These are phyloP conservation scores for Istiophorus platypterus DNA, from an alignment of 2,113 vertebrate genomes.

Conservation along the genomic window DNA sequence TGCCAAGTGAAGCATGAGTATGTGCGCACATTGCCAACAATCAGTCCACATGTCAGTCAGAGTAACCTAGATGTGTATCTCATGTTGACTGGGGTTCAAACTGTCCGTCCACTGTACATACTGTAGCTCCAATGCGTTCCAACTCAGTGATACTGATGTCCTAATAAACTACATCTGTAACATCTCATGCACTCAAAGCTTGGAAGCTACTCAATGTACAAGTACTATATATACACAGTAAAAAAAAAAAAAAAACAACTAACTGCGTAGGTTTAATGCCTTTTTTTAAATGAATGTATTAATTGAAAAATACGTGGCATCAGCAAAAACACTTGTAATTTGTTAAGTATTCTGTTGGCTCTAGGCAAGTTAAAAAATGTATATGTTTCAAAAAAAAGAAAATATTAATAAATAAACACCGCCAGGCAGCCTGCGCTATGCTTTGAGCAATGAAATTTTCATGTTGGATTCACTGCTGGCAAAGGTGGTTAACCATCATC, in stretches of 20 bases:
- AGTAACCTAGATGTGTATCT: not conserved
- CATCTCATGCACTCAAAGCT: not conserved
- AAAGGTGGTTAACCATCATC: not conserved
- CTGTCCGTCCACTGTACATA: not conserved
- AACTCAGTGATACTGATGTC: not conserved
- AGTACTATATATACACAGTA: too few relatives aligned
- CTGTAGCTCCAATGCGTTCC: not conserved
- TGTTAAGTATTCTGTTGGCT: slow-evolving; percentile 46
- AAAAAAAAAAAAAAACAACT: too few relatives aligned
- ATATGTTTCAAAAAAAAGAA: not conserved
- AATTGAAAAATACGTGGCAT: slow-evolving; percentile 37
- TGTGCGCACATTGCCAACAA: not conserved
- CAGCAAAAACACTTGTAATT: slow-evolving; percentile 42
- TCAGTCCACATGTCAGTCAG: not conserved
- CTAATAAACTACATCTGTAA: slow-evolving; percentile 3
- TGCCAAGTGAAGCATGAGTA: not conserved
- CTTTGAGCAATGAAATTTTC: slow-evolving; percentile 2
- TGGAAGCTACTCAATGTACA: slow-evolving; percentile 2
- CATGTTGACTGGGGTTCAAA: not conserved
- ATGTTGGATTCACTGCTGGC: slow-evolving; percentile 11
- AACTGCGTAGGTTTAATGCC: slow-evolving; percentile 16
- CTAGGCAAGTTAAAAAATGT: slow-evolving; percentile 29
- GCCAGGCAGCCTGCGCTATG: not conserved
- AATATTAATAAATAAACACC: slow-evolving; percentile 2
- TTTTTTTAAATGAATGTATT: slow-evolving; percentile 6